These are phyloP conservation scores for Scomber scombrus DNA, from an alignment of 2,113 vertebrate genomes.

Conservation along the genomic window DNA sequence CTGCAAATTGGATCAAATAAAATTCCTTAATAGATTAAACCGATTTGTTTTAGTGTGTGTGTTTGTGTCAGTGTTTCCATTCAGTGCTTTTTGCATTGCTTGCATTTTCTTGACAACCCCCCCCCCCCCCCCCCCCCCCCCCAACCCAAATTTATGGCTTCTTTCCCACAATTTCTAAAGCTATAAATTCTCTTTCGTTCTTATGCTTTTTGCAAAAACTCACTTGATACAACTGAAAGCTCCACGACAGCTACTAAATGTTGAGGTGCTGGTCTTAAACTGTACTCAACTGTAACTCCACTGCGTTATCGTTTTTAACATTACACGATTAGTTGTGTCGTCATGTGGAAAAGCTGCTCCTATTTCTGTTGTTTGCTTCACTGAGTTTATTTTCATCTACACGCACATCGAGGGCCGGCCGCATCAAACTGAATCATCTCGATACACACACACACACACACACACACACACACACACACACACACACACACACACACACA, in stretches of 20 bases:
- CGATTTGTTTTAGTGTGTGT: neutral
- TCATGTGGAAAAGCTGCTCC: conserved; percentile 28
- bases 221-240: neutral
- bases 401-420: neutral
- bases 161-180: too few species aligned
- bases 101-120: too few species aligned
- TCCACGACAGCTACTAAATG: neutral
- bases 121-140: too few species aligned
- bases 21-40: neutral
- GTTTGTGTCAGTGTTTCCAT: neutral
- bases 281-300: neutral
- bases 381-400: conserved; percentile 10
- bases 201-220: too few species aligned
- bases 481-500: neutral
- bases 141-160: too few species aligned
- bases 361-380: conserved; percentile 7
- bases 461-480: neutral
- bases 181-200: too few species aligned
- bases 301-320: neutral
- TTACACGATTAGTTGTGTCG: conserved; percentile 1
- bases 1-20: neutral
- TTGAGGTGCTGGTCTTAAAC: too few species aligned
- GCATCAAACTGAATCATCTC: conserved; percentile 12
- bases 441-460: neutral
- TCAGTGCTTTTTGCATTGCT: too few species aligned